Evolutionary conservation across 2,797 vertebrate species (phyloP), one percentile per base, ranked within the genome.

Genomic region (Myiotriccus ornatus): DNA sequence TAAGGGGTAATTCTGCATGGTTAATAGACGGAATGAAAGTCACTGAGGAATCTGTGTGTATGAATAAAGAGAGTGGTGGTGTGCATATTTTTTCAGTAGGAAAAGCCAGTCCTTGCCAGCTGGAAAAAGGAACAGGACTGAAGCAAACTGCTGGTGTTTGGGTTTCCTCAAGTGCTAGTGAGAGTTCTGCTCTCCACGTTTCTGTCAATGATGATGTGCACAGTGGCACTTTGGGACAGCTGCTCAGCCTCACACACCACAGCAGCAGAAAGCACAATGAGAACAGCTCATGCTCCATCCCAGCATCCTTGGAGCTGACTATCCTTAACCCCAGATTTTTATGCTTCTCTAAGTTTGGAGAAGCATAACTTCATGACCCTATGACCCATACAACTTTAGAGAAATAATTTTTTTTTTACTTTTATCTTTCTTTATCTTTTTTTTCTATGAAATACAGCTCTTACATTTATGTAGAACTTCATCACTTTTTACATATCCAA

Each of bases 351-450:
- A 55, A 55, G 22, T 50, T 12, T 32, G 30, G 14, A 25, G 35
- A 12, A 50, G 2, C 13, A 6, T 57, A 50, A 44, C 4, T 50
- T 28, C 3, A 28, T 21, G 9, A 35, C n/a, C 69, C 65, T 65
- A 47, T 12, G 21, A 46, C 44, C 21, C 7, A 14, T 28, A 24
- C 1, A 4, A 4, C 3, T 44, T 39, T 20, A 35, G 14, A 1
- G 1, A 81, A 74, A 47, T 23, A 16, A 0, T 0, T 1, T 13
- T 19, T 19, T 18, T 46, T 6, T 19, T 8, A 25, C 5, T 52
- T 44, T 20, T 15, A 23, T 6, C 7, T 22, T 17, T 35, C 46
- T 32, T 28, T 53, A 49, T 27, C 10, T 27, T n/a, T 53, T 32
- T 28, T 53, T 55, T 27, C 10, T 27, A 37, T 4, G 41, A 71